Evolutionary conservation across 2,888 invertebrate species (phyloP), one percentile per base, ranked within the genome.

Genomic region (Ophion slaviceki): DNA sequence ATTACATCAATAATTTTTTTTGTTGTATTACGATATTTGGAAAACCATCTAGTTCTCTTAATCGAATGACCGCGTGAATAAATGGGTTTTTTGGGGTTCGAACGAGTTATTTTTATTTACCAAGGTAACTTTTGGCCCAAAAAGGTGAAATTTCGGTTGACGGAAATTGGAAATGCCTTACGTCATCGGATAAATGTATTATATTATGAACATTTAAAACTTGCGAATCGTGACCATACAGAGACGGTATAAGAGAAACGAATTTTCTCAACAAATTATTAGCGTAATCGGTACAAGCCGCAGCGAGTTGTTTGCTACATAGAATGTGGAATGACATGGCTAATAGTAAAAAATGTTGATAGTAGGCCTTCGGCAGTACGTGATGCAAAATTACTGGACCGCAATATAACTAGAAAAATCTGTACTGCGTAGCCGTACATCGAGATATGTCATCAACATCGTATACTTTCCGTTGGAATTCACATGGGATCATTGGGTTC

Each of bases 351-450:
- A 72, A 61, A 66, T 80, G 80, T 53, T 67, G 53, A 36, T 80
- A 80, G 11, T 53, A 28, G 36, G 10, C 20, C 2, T 57, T n/a
- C 3, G 66, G 24, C 17, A 80, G 40, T n/a, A 80, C 11, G 36
- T 66, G 20, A 7, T 64, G 17, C 40, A 74, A 74, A 74, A 80
- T 24, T 66, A 45, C 10, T 7, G 40, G 40, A 40, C 40, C 40
- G 8, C 40, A 6, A 40, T 40, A 40, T 40, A 40, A 40, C 8
- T 88, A 59, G 76, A 90, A 81, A 78, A 89, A 88, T 24, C 88
- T 57, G 36, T 84, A 88, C 76, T 89, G 88, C 0, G 89, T 89
- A 10, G 89, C 89, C 84, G 89, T 89, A 88, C 89, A 90, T 57
- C 86, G 61, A 8, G 76, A 20, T 66, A 87, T 64, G 14, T 84